phyloP scores from a whole-genome alignment of 2,797 vertebrate species.

The Arrhamphus sclerolepis region DNA sequence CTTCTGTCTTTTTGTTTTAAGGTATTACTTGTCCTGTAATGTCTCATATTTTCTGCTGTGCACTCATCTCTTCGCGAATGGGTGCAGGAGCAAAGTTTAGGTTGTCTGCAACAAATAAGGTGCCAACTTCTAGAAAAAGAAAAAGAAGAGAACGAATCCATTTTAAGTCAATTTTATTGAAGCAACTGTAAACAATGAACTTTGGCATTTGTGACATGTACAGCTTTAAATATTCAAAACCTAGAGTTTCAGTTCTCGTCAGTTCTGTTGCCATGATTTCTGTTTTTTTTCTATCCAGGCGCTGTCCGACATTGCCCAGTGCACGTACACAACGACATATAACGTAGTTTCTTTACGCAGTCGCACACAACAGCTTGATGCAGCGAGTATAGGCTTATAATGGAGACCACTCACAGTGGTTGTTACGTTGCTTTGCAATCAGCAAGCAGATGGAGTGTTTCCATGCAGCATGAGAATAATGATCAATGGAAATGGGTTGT shows the following conservation, averaged over 20 bases:
- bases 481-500: not conserved
- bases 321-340: not conserved
- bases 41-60: conserved; percentile 35
- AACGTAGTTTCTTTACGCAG: not conserved
- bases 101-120: conserved; percentile 12
- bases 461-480: not conserved
- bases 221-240: too few species aligned
- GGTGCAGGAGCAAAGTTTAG: not conserved
- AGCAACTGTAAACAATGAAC: too few species aligned
- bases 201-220: too few species aligned
- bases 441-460: conserved; percentile 8
- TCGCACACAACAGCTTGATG: not conserved
- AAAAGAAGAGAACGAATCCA: not conserved
- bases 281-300: not conserved
- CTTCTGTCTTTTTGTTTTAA: conserved; percentile 32
- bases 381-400: not conserved
- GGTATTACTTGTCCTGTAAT: conserved; percentile 50
- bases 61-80: conserved; percentile 12
- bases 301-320: too few species aligned
- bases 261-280: too few species aligned
- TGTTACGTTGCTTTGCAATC: conserved; percentile 2
- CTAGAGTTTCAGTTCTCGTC: too few species aligned
- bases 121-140: not conserved
- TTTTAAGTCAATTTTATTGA: not conserved
- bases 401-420: conserved; percentile 5